phyloP scores from a whole-genome alignment of 2,113 vertebrate species.

The Jacana jacana region DNA sequence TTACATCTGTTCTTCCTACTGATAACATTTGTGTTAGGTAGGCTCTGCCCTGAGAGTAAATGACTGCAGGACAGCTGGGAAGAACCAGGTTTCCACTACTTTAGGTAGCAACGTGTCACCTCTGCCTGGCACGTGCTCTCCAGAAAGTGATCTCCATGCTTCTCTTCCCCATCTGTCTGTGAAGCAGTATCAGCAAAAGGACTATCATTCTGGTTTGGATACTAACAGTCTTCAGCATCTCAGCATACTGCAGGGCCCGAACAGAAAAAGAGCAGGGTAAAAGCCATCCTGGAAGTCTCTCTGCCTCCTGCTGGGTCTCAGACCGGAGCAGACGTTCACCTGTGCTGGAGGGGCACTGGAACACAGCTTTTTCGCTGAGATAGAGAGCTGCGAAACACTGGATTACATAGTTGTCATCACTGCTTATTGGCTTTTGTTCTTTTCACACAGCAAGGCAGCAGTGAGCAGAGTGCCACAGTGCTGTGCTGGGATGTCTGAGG shows the following conservation, averaged over 20 bases:
- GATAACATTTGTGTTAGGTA: background rate
- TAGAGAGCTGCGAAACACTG: background rate
- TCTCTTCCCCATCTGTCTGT: background rate
- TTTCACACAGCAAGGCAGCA: background rate
- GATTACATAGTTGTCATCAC: constrained; percentile 53
- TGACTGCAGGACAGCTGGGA: background rate
- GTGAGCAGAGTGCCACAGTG: background rate
- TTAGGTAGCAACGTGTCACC: background rate
- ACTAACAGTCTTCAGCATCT: background rate
- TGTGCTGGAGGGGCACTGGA: background rate
- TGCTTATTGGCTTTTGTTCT: constrained; percentile 49
- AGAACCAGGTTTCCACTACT: background rate
- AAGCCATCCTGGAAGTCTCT: background rate
- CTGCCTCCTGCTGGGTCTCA: constrained; percentile 21
- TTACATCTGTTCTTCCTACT: background rate
- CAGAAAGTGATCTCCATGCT: background rate
- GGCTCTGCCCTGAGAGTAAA: background rate
- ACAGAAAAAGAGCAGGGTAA: background rate
- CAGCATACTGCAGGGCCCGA: background rate
- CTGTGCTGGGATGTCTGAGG: background rate
- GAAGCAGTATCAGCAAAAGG: background rate
- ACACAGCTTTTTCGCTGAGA: constrained; percentile 16
- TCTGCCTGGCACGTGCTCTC: background rate
- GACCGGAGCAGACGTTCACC: background rate
- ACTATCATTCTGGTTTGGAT: background rate